These are phyloP conservation scores for Aplocera efformata DNA, from an alignment of 2,888 invertebrate species.

Conservation along the genomic window DNA sequence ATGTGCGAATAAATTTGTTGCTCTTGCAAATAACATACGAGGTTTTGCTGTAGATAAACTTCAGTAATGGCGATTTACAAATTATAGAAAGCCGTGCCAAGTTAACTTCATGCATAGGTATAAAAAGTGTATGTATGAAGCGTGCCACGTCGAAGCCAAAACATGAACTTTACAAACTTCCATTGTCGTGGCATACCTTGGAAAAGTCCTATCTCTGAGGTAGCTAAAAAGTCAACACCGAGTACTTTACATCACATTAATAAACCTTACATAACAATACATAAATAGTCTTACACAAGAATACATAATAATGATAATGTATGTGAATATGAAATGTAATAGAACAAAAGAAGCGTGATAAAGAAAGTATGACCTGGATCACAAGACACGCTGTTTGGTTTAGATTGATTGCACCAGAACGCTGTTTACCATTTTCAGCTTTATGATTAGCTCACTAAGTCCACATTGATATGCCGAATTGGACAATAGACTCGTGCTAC, in stretches of 20 bases:
- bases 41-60: background rate
- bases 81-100: constrained; percentile 65
- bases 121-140: constrained; percentile 42
- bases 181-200: constrained; percentile 85
- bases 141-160: constrained; percentile 73
- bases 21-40: background rate
- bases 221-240: constrained; percentile 83
- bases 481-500: constrained; percentile 11
- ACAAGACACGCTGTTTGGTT: constrained; percentile 21
- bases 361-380: constrained; percentile 26
- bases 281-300: constrained; percentile 32
- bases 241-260: constrained; percentile 35
- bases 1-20: no score
- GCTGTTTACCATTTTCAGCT: constrained; percentile 13
- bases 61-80: constrained; percentile 16
- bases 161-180: constrained; percentile 50
- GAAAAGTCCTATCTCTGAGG: constrained; percentile 95
- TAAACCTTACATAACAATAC: constrained; percentile 26
- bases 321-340: constrained; percentile 26
- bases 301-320: constrained; percentile 30
- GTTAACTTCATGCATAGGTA: constrained; percentile 60
- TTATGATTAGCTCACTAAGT: constrained; percentile 18
- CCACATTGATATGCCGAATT: constrained; percentile 10
- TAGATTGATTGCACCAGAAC: constrained; percentile 14
- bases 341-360: constrained; percentile 34